phyloP scores from a whole-genome alignment of 2,797 vertebrate genomes.

The Kryptopterus vitreolus region DNA sequence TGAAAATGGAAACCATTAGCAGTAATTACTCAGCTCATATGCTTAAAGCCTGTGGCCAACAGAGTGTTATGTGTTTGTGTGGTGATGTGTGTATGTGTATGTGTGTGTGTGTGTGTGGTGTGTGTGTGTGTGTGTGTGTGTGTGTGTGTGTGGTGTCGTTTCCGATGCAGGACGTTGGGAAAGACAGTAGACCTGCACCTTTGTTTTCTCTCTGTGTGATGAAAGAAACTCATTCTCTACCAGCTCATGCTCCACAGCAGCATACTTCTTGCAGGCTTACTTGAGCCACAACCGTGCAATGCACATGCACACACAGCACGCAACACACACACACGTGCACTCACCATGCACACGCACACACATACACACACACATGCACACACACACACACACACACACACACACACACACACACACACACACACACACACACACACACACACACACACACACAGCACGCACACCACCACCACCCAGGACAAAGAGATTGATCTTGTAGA shows the following conservation, averaged over 20 bases:
- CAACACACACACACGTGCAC: constrained; percentile 52
- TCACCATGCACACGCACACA: constrained; percentile 52
- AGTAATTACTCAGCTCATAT: constrained; percentile 70
- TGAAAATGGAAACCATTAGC: constrained; percentile 77
- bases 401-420: constrained; percentile 53
- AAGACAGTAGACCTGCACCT: constrained; percentile 54
- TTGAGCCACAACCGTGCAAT: too few species aligned
- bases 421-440: constrained; percentile 53
- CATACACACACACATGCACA: constrained; percentile 63
- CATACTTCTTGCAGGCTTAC: too few species aligned
- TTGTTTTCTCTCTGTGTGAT: constrained; percentile 66
- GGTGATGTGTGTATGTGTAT: constrained; percentile 38
- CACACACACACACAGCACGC: constrained; percentile 49
- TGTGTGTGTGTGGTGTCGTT: constrained; percentile 44
- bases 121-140: constrained; percentile 33
- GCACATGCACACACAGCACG: constrained; percentile 61
- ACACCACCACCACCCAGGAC: background rate
- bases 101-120: constrained; percentile 27
- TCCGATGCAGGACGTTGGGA: constrained; percentile 22
- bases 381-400: constrained; percentile 47
- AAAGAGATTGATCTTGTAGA: constrained; percentile 55
- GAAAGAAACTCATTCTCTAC: constrained; percentile 68
- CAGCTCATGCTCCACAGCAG: constrained; percentile 64
- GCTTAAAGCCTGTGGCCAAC: constrained; percentile 65
- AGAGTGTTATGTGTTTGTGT: too few species aligned